These are phyloP conservation scores for Cabera pusaria DNA, from an alignment of 2,888 invertebrate species.

Conservation along the genomic window DNA sequence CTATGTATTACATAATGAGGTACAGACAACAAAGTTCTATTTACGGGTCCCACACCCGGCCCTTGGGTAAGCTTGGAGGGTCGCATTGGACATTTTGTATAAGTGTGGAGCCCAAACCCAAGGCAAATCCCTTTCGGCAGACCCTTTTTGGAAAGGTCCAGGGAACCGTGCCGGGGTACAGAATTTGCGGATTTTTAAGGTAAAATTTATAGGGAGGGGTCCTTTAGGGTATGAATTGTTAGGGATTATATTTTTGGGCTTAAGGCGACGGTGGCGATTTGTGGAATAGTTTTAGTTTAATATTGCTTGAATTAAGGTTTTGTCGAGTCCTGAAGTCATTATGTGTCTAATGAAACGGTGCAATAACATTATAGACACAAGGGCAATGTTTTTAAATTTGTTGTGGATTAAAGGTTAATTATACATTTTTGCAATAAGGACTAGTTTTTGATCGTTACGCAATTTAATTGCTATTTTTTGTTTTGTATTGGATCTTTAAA, in stretches of 20 bases:
- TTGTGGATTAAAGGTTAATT: no score
- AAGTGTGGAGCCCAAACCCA: slow-evolving; percentile 79
- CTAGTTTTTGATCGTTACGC: no score
- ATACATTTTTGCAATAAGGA: no score
- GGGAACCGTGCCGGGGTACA: slow-evolving; percentile 71
- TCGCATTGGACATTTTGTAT: slow-evolving; percentile 82
- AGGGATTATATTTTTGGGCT: slow-evolving; percentile 35
- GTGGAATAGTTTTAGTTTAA: slow-evolving; percentile 20
- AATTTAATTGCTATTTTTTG: no score
- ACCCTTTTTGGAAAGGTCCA: slow-evolving; percentile 77
- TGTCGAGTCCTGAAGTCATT: no score
- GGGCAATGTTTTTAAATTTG: no score
- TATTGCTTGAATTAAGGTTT: no score
- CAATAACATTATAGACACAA: no score
- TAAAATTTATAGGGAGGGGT: slow-evolving; percentile 76
- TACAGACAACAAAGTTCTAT: slow-evolving; percentile 44
- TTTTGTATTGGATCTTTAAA: no score
- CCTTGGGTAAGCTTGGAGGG: slow-evolving; percentile 58
- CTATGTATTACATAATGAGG: slow-evolving; percentile 77
- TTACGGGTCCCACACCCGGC: no score
- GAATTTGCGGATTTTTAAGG: slow-evolving; percentile 84
- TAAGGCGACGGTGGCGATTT: slow-evolving; percentile 27
- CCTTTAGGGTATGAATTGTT: slow-evolving; percentile 37
- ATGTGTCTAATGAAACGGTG: no score
- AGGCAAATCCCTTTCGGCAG: slow-evolving; percentile 79